Percentiles rank a stretch among this genome's conserved stretches.
These are phyloP conservation scores for Geotrupes spiniger DNA, from an alignment of 2,888 invertebrate genomes.

Conservation along the genomic window DNA sequence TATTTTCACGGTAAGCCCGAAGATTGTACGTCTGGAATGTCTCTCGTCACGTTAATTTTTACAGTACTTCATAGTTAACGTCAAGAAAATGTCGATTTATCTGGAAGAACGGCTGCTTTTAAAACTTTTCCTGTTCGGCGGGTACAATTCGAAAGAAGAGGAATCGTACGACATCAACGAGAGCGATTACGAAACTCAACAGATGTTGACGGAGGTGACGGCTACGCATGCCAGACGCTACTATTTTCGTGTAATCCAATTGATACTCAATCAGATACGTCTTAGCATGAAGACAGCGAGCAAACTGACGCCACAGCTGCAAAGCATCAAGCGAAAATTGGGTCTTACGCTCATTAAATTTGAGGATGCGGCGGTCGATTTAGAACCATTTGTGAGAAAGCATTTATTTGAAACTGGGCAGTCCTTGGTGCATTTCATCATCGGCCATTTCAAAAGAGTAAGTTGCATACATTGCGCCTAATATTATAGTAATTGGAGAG, in stretches of 20 bases:
- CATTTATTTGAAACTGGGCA: conserved; percentile 92
- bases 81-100: conserved; percentile 80
- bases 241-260: conserved; percentile 47
- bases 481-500: background rate
- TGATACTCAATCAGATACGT: conserved; percentile 64
- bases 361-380: conserved; percentile 92
- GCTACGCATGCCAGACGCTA: conserved; percentile 33
- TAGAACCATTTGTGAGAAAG: conserved; percentile 81
- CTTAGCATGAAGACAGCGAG: conserved; percentile 87
- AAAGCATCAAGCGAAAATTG: conserved; percentile 77
- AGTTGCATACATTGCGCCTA: conserved; percentile 38
- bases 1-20: conserved; percentile 70
- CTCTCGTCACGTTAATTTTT: no score
- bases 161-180: conserved; percentile 63
- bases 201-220: conserved; percentile 70
- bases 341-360: conserved; percentile 91
- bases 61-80: conserved; percentile 72
- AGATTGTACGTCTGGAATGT: no score
- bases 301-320: conserved; percentile 74
- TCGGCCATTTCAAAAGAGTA: conserved; percentile 82
- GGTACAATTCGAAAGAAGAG: conserved; percentile 55
- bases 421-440: conserved; percentile 75
- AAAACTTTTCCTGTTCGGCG: conserved; percentile 65
- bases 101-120: conserved; percentile 84
- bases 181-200: conserved; percentile 76